Conservation (phyloP, 2,113 vertebrate species). For the Pongo pygmaeus region DNA sequence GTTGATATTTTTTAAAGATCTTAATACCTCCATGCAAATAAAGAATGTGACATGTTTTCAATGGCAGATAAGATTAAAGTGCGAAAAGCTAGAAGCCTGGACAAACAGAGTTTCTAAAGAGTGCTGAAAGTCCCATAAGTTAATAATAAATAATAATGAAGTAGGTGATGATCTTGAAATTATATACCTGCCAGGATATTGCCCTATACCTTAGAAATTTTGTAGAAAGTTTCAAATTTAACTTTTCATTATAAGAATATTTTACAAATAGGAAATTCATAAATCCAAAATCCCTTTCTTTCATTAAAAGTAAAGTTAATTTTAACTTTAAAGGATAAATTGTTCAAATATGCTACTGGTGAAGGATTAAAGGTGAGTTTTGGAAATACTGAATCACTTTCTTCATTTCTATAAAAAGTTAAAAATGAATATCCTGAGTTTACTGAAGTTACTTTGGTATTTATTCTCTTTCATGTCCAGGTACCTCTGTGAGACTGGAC, state of each 20-base stretch:
- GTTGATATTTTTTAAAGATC: neutral
- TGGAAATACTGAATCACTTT: neutral
- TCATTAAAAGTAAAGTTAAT: neutral
- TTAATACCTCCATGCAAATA: neutral
- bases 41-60: conserved; percentile 11
- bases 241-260: neutral
- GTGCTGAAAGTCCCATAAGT: neutral
- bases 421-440: neutral
- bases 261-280: neutral
- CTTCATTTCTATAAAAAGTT: neutral
- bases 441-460: neutral
- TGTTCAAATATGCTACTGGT: neutral
- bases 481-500: neutral
- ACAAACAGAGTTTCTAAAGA: neutral
- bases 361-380: neutral
- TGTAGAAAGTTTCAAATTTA: neutral
- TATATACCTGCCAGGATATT: neutral
- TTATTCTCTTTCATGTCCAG: neutral
- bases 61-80: neutral
- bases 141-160: conserved; percentile 25
- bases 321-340: neutral
- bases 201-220: neutral
- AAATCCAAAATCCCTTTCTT: neutral
- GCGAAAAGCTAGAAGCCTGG: neutral
- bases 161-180: neutral